These are phyloP conservation scores for Sclerurus mexicanus DNA, from an alignment of 2,113 vertebrate species.

Conservation along the genomic window DNA sequence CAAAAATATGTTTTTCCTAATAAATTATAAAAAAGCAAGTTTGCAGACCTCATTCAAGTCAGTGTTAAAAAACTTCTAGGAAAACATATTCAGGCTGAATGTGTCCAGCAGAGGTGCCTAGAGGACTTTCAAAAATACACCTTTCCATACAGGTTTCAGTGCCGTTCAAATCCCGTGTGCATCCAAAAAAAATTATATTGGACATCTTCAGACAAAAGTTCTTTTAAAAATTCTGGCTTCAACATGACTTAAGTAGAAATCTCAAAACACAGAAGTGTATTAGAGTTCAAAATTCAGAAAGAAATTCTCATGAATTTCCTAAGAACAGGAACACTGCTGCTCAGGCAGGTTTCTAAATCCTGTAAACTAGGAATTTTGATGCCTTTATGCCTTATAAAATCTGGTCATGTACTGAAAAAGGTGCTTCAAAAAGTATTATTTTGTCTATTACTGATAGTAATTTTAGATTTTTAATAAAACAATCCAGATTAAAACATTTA, in stretches of 20 bases:
- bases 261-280: neutral
- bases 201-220: neutral
- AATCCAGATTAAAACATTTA: neutral
- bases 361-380: neutral
- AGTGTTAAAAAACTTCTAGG: neutral
- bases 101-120: neutral
- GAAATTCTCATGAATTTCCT: neutral
- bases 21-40: neutral
- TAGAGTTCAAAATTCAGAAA: neutral
- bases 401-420: neutral
- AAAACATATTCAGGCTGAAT: neutral
- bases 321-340: neutral
- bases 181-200: neutral
- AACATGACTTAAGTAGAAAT: neutral
- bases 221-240: neutral
- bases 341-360: neutral
- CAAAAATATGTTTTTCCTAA: neutral
- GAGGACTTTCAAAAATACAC: neutral
- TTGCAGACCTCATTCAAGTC: neutral
- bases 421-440: neutral
- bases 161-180: neutral
- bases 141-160: neutral
- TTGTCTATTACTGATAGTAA: neutral
- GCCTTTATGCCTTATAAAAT: neutral
- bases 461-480: neutral